Evolutionary conservation across 2,888 invertebrate species (phyloP).

Genomic region (Plebejus anna): DNA sequence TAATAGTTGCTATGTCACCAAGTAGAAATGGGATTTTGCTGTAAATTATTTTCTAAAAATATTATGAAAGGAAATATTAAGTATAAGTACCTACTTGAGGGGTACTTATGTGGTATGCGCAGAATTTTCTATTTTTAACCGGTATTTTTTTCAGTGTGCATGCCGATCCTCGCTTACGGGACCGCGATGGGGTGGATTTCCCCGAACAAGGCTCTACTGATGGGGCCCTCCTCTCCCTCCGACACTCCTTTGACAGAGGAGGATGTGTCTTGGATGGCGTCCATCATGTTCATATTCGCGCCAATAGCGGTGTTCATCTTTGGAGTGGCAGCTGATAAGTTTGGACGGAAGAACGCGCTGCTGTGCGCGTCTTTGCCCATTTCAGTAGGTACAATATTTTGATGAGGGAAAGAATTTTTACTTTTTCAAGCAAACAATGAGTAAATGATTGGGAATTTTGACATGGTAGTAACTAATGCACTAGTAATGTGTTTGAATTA

Average conservation of each 20-base stretch:
- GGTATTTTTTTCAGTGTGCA: slow-evolving; percentile 66
- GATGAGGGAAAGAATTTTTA: too few species aligned
- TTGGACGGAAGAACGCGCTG: slow-evolving; percentile 73
- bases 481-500: too few species aligned
- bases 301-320: slow-evolving; percentile 76
- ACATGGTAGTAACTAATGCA: background rate
- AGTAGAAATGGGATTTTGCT: background rate
- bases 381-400: slow-evolving; percentile 44
- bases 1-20: background rate
- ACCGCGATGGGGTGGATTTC: slow-evolving; percentile 80
- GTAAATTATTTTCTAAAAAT: background rate
- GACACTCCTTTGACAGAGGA: slow-evolving; percentile 58
- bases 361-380: slow-evolving; percentile 62
- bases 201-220: slow-evolving; percentile 71
- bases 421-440: too few species aligned
- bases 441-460: too few species aligned
- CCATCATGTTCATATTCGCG: slow-evolving; percentile 79
- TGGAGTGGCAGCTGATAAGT: slow-evolving; percentile 71
- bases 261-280: slow-evolving; percentile 79
- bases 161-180: slow-evolving; percentile 76
- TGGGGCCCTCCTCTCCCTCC: slow-evolving; percentile 63
- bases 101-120: background rate
- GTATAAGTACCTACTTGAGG: background rate
- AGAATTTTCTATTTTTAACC: background rate
- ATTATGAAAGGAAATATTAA: background rate